Evolutionary conservation across 2,113 vertebrate genomes (phyloP), one percentile per base, ranked within the genome.

Genomic region (Galemys pyrenaicus): DNA sequence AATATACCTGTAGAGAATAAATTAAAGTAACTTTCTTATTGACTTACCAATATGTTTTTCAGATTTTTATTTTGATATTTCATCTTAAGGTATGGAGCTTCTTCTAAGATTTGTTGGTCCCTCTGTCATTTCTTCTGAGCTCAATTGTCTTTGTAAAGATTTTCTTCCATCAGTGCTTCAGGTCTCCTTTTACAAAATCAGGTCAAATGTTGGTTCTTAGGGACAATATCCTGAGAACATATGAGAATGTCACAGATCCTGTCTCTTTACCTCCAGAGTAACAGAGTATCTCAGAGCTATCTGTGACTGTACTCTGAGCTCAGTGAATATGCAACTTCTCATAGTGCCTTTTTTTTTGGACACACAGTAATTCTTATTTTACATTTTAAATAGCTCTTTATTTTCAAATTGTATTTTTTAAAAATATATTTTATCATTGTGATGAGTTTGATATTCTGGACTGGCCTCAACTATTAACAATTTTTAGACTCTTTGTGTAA

Each of bases 181-280:
- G 0, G 3, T 77, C 0, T 64, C 24, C 30, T 51, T 46, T 26
- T 56, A 26, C 44, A 77, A 37, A 19, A 51, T 0, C 5, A 37
- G 26, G 30, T 44, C 62, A 51, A n/a, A 0, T 46, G 26, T 12
- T 20, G 32, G 7, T 28, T 84, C n/a, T 46, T 8, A 11, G 5
- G 13, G 10, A 4, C 19, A 19, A 24, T 46, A 62, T 35, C 32
- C 26, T n/a, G 44, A 44, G 26, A 17, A 4, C 35, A 44, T 75
- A 15, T 5, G 8, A 35, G 1, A 92, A 19, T 64, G 26, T n/a
- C 1, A 0, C 20, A 39, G 3, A 16, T 3, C 20, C 0, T 0
- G 49, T 62, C 39, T 62, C 46, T 19, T 41, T 86, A 75, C 35
- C 30, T 54, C 73, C 9, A 70, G 4, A 89, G 39, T 39, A 62